A percentile compares a stretch with the other conserved stretches of the same genome.
Conservation (phyloP, 2,888 invertebrate species). For the Acanthopleura granulata region DNA sequence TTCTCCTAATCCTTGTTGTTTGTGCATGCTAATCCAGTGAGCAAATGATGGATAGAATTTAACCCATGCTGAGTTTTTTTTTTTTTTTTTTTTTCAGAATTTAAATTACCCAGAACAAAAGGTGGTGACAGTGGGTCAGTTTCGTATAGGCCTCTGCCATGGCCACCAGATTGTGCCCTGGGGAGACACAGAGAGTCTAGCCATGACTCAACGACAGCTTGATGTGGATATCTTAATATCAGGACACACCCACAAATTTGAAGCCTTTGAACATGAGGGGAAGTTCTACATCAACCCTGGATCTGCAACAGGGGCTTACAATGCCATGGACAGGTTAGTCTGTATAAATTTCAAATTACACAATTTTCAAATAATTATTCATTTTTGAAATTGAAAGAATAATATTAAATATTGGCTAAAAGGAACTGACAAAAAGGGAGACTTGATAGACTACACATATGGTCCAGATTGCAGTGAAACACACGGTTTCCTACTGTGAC, state of each 20-base stretch:
- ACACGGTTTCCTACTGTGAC: no score
- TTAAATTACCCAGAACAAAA: slow-evolving; percentile 91
- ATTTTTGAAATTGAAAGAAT: no score
- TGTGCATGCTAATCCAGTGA: no score
- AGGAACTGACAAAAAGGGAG: no score
- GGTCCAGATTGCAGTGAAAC: no score
- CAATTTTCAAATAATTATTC: no score
- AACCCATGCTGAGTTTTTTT: no score
- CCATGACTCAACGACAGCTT: slow-evolving; percentile 93
- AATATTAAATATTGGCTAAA: no score
- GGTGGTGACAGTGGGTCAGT: slow-evolving; percentile 98
- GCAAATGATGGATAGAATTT: no score
- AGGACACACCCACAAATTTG: slow-evolving; percentile 98
- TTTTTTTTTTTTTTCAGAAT: slow-evolving; percentile 78
- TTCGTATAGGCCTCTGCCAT: slow-evolving; percentile 96
- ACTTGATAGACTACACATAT: no score
- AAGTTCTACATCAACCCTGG: slow-evolving; percentile 99
- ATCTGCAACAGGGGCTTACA: slow-evolving; percentile 98
- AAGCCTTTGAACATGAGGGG: slow-evolving; percentile 97
- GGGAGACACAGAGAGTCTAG: slow-evolving; percentile 84
- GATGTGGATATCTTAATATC: slow-evolving; percentile 99
- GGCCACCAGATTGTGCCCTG: slow-evolving; percentile 97
- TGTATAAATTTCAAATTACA: neutral
- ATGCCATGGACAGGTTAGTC: slow-evolving; percentile 87
- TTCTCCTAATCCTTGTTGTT: no score